Base-by-base conservation (phyloP, 2,113 vertebrate species). In the Hyla sarda region DNA sequence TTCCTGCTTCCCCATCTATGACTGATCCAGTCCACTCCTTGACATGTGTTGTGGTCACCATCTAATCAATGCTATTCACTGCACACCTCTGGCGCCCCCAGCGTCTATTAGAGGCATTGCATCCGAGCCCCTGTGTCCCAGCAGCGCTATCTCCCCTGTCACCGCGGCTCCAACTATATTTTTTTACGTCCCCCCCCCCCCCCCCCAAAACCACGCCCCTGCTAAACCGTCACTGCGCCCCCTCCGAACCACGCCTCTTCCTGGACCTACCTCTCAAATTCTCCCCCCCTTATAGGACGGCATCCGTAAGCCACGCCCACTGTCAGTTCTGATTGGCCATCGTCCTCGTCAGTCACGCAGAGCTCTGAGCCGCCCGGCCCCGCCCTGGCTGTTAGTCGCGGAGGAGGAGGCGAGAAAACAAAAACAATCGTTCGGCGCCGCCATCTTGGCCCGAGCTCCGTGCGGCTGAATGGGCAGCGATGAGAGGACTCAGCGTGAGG, bases 381-480 rank as follows among this genome's bases (percentile, higher is more conserved):
- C 23, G 54, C 89, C 30, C 88, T 88, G 88, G 23, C 54, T 79
- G 82, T 77, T 71, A 73, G 75, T 90, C 89, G 91, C 89, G 72
- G 60, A 37, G 85, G 83, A 83, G 83, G 84, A 54, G 87, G 54
- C 89, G 86, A 90, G 90, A 90, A 92, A 92, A 93, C 94, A 94
- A 94, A 93, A 96, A 96, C 96, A 96, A 93, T 96, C 95, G 94
- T 90, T 85, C 82, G 91, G 91, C 89, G 90, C 90, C 96, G 96
- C 96, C 96, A 97, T 97, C 95, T 97, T 97, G 96, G 95, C 93
- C 91, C 92, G 82, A 50, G 71, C 82, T 92, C 88, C 80, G 89
- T 90, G 89, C 88, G 87, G 25, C 89, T 94, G 93, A 95, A 94
- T 94, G 92, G 90, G 92, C 91, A 90, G 92, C 86, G 90, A 92